Base-by-base conservation (phyloP, 2,797 vertebrate genomes). In the Menidia menidia region DNA sequence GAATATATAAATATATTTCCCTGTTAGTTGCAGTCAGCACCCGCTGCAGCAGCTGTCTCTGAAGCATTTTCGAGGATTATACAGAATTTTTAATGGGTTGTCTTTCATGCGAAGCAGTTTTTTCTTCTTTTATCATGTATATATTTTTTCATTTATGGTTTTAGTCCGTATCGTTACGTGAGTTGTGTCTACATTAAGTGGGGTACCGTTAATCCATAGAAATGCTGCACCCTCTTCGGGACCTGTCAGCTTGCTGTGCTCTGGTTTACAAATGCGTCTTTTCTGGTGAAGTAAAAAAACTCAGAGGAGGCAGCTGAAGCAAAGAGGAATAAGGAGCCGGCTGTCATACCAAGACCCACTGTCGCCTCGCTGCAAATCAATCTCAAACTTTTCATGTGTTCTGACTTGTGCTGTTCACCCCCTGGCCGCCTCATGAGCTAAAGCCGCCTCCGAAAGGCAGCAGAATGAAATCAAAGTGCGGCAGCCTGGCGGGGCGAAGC, bases 361-460 rank as follows among this genome's bases (percentile, higher is more conserved):
- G 60, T 53, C 32, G 8, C 39, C 44, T 62, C 55, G 4, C 71
- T 71, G 58, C 64, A 76, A 42, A 73, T 69, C 64, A 48, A 56
- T 75, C 70, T 32, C 71, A 82, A 87, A 81, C 74, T 69, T 65
- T 32, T 73, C 70, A 66, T 55, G 58, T 78, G 78, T 66, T 84
- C 48, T 35, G 60, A 69, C 72, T 75, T 67, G 19, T n/a, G 67
- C 35, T 51, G 32, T 30, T n/a, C 32, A 32, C 39, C 64, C 51
- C 16, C 32, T 8, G 47, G 66, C 75, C 59, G 71, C 73, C 72
- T 60, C 60, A 61, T 76, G 55, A 81, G 81, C 76, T 65, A 32
- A 73, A 77, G 51, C 47, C 3, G 60, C 45, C 57, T 73, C 73
- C 57, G 73, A 79, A 83, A 78, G 61, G 9, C 42, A 71, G 52